Evolutionary conservation across 2,113 vertebrate genomes (phyloP).

Genomic region (Oryzias celebensis): DNA sequence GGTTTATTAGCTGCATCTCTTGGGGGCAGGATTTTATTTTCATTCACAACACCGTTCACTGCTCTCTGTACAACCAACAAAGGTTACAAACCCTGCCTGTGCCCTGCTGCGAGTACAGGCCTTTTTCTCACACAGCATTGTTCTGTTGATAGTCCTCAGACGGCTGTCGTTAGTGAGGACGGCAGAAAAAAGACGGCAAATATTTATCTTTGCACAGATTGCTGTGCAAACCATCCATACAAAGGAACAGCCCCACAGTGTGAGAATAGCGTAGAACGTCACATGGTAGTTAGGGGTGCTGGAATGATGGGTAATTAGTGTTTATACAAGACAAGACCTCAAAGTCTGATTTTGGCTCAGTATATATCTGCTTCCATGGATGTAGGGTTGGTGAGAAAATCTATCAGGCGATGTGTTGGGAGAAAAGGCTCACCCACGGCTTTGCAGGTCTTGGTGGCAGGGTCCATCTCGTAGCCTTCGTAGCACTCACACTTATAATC

Average conservation of each 20-base stretch:
- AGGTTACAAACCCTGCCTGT: constrained; percentile 33
- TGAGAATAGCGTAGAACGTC: constrained; percentile 40
- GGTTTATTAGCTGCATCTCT: constrained; percentile 8
- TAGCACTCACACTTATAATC: constrained; percentile 98
- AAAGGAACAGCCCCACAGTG: constrained; percentile 47
- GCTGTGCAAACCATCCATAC: constrained; percentile 51
- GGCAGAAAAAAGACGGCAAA: constrained; percentile 65
- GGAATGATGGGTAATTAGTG: constrained; percentile 22
- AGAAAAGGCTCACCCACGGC: constrained; percentile 86
- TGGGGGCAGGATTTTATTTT: constrained; percentile 26
- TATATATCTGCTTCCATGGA: constrained; percentile 3
- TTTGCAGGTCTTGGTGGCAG: constrained; percentile 93
- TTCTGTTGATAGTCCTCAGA: constrained; percentile 30
- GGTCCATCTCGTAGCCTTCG: constrained; percentile 96
- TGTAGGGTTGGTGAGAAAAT: constrained; percentile 13
- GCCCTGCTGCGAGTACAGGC: constrained; percentile 13
- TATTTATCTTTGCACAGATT: constrained; percentile 73
- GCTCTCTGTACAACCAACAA: constrained; percentile 39
- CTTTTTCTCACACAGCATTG: constrained; percentile 7
- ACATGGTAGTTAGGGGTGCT: constrained; percentile 25
- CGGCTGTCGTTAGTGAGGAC: constrained; percentile 61
- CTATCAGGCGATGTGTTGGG: constrained; percentile 22
- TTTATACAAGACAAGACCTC: constrained; percentile 16
- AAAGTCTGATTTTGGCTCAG: constrained; percentile 6
- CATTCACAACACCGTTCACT: constrained; percentile 27